Evolutionary conservation across 2,113 vertebrate genomes (phyloP), one percentile per base, ranked within the genome.

Genomic region (Aspiorhynchus laticeps): DNA sequence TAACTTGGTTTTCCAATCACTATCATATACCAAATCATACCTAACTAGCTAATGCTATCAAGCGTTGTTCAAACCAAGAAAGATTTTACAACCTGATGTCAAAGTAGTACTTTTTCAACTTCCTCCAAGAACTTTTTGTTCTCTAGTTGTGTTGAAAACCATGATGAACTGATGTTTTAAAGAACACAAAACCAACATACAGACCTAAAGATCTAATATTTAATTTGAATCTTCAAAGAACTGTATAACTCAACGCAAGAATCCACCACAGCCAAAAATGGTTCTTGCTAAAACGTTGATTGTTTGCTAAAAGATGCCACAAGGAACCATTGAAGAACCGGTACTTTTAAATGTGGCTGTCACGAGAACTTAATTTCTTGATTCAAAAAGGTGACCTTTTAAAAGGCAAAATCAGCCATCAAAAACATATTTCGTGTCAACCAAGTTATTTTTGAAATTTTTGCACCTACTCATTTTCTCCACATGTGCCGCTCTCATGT

Each of bases 381-480:
- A 0, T 38, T 59, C 5, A 36, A 79, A 26, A 15, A 1, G 14
- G n/a, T 33, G 48, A 6, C 76, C 19, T 19, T 79, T 12, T 24
- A 31, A 76, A 28, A 76, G 43, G 3, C 33, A 33, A 33, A 33
- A 33, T 2, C 3, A 33, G 33, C 33, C 46, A 48, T 48, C 46
- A 48, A 41, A 76, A 76, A 76, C 5, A 17, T 0, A 17, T 48
- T 28, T 48, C 9, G 26, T 56, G 43, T 19, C 8, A 77, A 48
- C n/a, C n/a, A 48, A 78, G 15, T 2, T 73, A 38, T 73, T 75
- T 75, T 26, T 15, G 7, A 46, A 46, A 28, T 26, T 26, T 15
- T 17, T 21, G 31, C 53, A 80, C 48, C 77, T 80, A 38, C 77
- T 80, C 33, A 80, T 80, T 80, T 75, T 80, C 77, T 36, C 51